Evolutionary conservation across 2,113 vertebrate species (phyloP), one percentile per base, ranked within the genome.

Genomic region (Pomatorhinus ruficollis): DNA sequence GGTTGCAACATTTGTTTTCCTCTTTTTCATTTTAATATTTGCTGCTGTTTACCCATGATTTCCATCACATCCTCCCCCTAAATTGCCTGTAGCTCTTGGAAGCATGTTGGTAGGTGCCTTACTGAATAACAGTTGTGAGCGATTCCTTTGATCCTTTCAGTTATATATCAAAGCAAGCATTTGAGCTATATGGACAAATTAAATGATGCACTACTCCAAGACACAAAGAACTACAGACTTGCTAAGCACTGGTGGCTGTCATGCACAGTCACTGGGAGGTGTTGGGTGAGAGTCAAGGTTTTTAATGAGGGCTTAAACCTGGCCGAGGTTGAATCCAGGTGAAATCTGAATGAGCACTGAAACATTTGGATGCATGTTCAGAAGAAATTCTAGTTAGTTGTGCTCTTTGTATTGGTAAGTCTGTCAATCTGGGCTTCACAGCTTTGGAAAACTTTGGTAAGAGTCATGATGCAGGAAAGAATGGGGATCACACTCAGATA

Each of bases 1-100:
- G 88, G 56, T 82, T 60, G 83, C 40, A 83, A 69, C 0, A 1
- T 61, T 94, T 82, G 70, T 61, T 91, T 86, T 68, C 40, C 25
- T 56, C 19, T 59, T 19, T 83, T 96, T 86, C 11, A 60, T 91
- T 93, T 86, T 64, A 92, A 89, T 95, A 87, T 90, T 95, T 86
- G 71, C 69, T 94, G 56, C 57, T 93, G 76, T 90, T 96, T 93
- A 81, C 76, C 76, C 90, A 49, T 64, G 75, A 95, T 95, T 91
- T 89, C 72, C 39, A 91, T 56, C 60, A 83, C n/a, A 44, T 79
- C 74, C n/a, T 89, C 53, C 60, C 42, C 30, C 44, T 88, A 75
- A 82, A 92, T 87, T 89, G 85, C 76, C 79, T 78, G 80, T 68
- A 89, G 80, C 76, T 88, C 83, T 90, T 56, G 27, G 64, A 78